These are phyloP conservation scores for Trichonephila clavipes DNA, from an alignment of 1,140 invertebrate genomes.

Conservation along the genomic window DNA sequence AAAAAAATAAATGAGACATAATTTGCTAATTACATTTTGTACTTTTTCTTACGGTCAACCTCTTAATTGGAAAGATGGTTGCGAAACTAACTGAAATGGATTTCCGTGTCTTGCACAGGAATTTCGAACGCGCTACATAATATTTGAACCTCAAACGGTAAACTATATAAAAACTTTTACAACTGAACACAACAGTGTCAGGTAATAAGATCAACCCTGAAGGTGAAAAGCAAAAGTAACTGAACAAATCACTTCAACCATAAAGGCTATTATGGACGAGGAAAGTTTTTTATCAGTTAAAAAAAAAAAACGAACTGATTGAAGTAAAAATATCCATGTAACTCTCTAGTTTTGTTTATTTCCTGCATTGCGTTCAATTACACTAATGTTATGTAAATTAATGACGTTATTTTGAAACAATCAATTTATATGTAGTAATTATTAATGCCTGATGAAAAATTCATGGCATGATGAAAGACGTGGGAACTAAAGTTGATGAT, in stretches of 20 bases:
- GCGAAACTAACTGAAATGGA: background rate
- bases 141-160: background rate
- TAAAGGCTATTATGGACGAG: background rate
- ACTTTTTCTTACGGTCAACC: background rate
- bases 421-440: background rate
- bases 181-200: background rate
- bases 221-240: conserved; percentile 26
- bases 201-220: background rate
- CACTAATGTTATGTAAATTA: background rate
- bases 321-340: background rate
- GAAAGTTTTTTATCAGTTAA: background rate
- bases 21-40: background rate
- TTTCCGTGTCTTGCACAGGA: conserved; percentile 3
- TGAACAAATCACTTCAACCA: background rate
- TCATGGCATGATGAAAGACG: background rate
- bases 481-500: background rate
- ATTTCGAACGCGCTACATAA: background rate
- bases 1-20: too few relatives aligned
- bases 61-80: background rate
- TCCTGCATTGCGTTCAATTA: background rate
- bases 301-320: background rate
- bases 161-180: background rate
- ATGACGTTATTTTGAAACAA: background rate
- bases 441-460: background rate
- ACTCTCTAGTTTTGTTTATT: background rate